Evolutionary conservation across 2,797 vertebrate species (phyloP), one percentile per base, ranked within the genome.

Genomic region (Oreonectes daqikongensis): DNA sequence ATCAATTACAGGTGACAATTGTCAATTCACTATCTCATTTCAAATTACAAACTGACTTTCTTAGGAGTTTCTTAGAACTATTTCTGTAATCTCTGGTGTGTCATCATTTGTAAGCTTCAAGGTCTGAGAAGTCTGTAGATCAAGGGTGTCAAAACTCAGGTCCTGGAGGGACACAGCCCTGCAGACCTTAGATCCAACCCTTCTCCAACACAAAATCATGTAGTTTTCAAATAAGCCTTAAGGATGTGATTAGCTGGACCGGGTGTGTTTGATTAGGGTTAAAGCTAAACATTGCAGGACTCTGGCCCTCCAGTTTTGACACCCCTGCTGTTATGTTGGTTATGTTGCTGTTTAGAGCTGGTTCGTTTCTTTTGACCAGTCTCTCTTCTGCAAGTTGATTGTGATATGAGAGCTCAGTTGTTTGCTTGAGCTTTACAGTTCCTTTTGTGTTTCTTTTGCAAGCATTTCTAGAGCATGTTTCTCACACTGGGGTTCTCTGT

Each of bases 21-120:
- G 32, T 8, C 32, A 35, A 35, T 35, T 35, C 32, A 35, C 8
- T 1, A 35, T 61, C 8, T 11, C 57, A 60, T 32, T 55, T 2
- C 57, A 60, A 61, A 61, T 35, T 61, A 17, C 30, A 32, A 35
- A 60, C n/a, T 63, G 35, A 63, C 11, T 2, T 63, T 63, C n/a
- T 11, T 40, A 2, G 10, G 32, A 22, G 32, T 22, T 32, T 35
- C 9, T n/a, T n/a, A 61, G 17, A 61, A 12, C 30, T 20, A 32
- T 32, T 35, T 14, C n/a, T 42, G 40, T 42, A 40, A 40, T 12
- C 38, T 40, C 11, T 40, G 11, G 38, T 11, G 40, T 42, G 40
- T 42, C 38, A 40, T 42, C 40, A 42, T 42, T 42, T 35, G 3
- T 35, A 35, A 35, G 59, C 17, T 60, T 11, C 32, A 5, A 2